Evolutionary conservation across 2,888 invertebrate genomes (phyloP), one percentile per base, ranked within the genome.

Genomic region (Diabrotica balteata): DNA sequence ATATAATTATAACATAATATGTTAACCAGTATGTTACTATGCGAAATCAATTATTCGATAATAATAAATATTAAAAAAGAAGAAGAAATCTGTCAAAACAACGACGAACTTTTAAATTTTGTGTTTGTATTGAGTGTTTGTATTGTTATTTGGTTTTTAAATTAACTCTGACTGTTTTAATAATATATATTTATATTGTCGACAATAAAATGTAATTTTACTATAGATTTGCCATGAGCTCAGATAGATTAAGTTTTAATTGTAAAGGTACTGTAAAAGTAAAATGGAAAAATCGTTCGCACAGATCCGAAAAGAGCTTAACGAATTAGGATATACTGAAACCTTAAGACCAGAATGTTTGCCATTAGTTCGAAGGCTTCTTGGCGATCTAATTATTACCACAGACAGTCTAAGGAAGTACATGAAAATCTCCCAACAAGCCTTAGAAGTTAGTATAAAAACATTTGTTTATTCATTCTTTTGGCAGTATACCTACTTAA

Each of bases 401-500:
- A 96, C 95, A n/a, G 91, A 93, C 75, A 94, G 92, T 79, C 86
- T 96, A 63, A 91, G 93, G 79, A 92, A 94, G 84, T 91, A 93
- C 72, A 95, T 95, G 87, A 87, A 90, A 69, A 85, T 93, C 75
- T 90, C 93, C 7, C 88, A 90, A 80, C 88, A 90, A 76, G 88
- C 91, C 61, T 82, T 89, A 46, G 88, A 90, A 86, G 90, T 90
- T 81, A 75, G 70, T n/a, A 5, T 7, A 50, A 64, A 52, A 43
- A 42, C 49, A 10, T 49, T 11, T 42, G 7, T 50, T 42, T n/a
- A 32, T 10, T n/a, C 42, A 43, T 54, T 7, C 32, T 32, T 32
- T 32, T 4, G 32, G 4, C 32, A 32, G 32, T 32, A 32, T 32
- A 4, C 2, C n/a, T n/a, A n/a, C 17, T 17, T 17, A 17, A 17